phyloP scores from a whole-genome alignment of 2,113 vertebrate species.

The Anhinga anhinga region DNA sequence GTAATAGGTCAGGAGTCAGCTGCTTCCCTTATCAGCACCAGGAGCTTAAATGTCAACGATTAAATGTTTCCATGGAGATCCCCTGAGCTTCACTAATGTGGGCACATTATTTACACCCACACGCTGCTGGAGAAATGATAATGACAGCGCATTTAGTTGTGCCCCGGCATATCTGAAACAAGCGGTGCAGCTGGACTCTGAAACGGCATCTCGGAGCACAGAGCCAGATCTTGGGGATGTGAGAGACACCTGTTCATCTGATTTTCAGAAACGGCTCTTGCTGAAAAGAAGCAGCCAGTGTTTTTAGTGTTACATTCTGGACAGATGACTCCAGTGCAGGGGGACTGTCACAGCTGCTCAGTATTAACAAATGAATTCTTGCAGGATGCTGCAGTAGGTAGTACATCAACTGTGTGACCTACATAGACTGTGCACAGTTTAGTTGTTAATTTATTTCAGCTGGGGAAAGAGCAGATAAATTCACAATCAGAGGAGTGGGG shows the following conservation, averaged over 20 bases:
- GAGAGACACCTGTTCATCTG: not conserved
- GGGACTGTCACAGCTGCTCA: not conserved
- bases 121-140: conserved; percentile 8
- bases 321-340: not conserved
- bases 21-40: conserved; percentile 28
- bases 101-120: conserved; percentile 64
- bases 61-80: conserved; percentile 77
- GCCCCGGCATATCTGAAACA: conserved; percentile 5
- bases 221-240: not conserved
- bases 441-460: not conserved
- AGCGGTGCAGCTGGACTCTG: conserved; percentile 47
- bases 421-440: not conserved
- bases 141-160: not conserved
- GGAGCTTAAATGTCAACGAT: conserved; percentile 67
- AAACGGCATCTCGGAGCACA: not conserved
- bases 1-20: conserved; percentile 52
- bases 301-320: not conserved
- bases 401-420: not conserved
- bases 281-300: not conserved
- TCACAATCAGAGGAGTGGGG: not conserved
- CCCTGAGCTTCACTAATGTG: conserved; percentile 40
- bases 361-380: conserved; percentile 32
- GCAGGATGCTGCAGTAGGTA: not conserved
- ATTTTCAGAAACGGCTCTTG: not conserved
- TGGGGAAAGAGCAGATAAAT: not conserved